Evolutionary conservation across 2,888 invertebrate species (phyloP), one percentile per base, ranked within the genome.

Genomic region (Epistrophe grossulariae): DNA sequence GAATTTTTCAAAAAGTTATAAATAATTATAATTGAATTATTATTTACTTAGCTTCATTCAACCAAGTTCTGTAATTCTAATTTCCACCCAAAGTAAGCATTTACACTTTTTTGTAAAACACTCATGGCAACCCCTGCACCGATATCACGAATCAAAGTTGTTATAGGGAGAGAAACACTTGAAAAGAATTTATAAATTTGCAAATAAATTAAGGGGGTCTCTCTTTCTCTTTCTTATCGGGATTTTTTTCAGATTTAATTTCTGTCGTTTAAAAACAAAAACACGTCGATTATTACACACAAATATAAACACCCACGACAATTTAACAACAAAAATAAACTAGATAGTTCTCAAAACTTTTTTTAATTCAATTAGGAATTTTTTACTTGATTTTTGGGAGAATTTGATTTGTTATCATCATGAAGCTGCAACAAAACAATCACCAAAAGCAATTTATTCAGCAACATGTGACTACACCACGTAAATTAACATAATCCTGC

Each of bases 391-490:
- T 71, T 62, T 35, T 38, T 15, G 4, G 5, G 43, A 43, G 17
- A 31, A 15, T 52, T n/a, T 11, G 11, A 15, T 28, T 50, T 62
- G 7, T 17, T 50, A 48, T 59, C 50, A 60, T 68, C 60, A 70
- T 60, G 68, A 31, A 43, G 11, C 43, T 24, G 73, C 79, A 79
- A 57, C 79, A 79, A 55, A 79, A 57, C 72, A 79, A 45, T 45
- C 31, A 38, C 13, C 59, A 48, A 57, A 28, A 4, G 31, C 31
- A 31, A 31, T 52, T 45, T 40, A 13, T 24, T 11, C n/a, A 70
- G 76, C 70, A 72, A 82, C 82, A 82, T 83, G 82, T 73, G 28
- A 28, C 82, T 60, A 48, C 35, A 48, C 7, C 43, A 52, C 8
- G 7, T 10, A 4, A 62, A 62, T 52, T 40, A n/a, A 24, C 40